phyloP scores from a whole-genome alignment of 2,888 invertebrate species.

The Drosophila emarginata region DNA sequence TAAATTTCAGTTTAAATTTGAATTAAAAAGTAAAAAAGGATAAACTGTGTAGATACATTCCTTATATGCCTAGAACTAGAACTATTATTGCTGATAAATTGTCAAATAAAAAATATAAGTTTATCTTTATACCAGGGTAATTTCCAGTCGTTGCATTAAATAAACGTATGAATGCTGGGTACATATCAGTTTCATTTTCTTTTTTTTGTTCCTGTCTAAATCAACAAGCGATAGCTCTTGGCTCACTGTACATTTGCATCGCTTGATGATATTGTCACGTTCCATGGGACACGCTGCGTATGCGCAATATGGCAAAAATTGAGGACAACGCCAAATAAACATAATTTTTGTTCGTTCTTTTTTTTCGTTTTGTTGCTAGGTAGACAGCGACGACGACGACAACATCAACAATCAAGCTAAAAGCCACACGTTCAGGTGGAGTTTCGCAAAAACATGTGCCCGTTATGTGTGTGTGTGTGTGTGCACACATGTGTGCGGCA shows the following conservation, averaged over 20 bases:
- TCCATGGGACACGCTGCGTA: conserved; percentile 51
- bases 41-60: too few species aligned
- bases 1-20: neutral
- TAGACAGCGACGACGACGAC: neutral
- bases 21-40: too few species aligned
- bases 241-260: conserved; percentile 7
- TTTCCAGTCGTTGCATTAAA: neutral
- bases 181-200: neutral
- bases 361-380: conserved; percentile 14
- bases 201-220: conserved; percentile 36
- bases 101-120: too few species aligned
- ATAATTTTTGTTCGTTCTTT: conserved; percentile 49
- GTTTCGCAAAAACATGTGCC: conserved; percentile 2
- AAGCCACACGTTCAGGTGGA: conserved; percentile 64
- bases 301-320: conserved; percentile 58
- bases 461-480: conserved; percentile 7
- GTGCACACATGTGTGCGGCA: conserved; percentile 47
- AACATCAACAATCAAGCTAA: conserved; percentile 70
- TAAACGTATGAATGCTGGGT: neutral
- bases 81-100: too few species aligned
- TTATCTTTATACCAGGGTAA: neutral
- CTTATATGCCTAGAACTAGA: too few species aligned
- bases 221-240: conserved; percentile 48
- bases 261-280: conserved; percentile 74
- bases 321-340: conserved; percentile 61